Percentiles rank a stretch among this genome's conserved stretches.
Conservation (phyloP, 2,888 invertebrate genomes). For the Cephus sareptanus region DNA sequence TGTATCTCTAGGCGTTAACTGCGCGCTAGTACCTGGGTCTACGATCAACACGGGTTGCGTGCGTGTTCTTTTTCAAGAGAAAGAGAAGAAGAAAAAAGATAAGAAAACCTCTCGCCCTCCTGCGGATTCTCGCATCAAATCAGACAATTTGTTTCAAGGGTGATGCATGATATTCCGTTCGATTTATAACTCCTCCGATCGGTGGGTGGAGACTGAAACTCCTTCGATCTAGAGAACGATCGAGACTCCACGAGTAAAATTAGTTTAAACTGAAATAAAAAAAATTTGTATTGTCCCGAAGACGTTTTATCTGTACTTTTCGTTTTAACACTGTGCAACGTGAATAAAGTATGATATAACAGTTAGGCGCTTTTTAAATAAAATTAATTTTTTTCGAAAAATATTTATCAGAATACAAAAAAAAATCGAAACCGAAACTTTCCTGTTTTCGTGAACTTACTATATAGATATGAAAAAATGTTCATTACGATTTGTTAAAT, state of each 20-base stretch:
- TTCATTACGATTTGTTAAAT: background rate
- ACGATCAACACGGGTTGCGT: constrained; percentile 1
- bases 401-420: background rate
- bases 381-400: background rate
- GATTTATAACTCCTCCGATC: constrained; percentile 20
- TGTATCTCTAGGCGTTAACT: background rate
- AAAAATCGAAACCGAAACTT: background rate
- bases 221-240: background rate
- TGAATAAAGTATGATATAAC: background rate
- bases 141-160: constrained; percentile 23
- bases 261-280: background rate
- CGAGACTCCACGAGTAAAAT: background rate
- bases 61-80: background rate
- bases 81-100: constrained; percentile 6
- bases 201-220: constrained; percentile 1
- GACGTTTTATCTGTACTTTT: background rate
- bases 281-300: background rate
- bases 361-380: background rate
- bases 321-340: background rate
- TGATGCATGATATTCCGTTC: constrained; percentile 17
- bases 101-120: constrained; percentile 18
- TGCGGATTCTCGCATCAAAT: constrained; percentile 20
- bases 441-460: background rate
- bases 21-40: background rate
- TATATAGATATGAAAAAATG: background rate